Percentiles rank a stretch among this genome's conserved stretches.
phyloP scores from a whole-genome alignment of 2,113 vertebrate genomes.

The Garra rufa region DNA sequence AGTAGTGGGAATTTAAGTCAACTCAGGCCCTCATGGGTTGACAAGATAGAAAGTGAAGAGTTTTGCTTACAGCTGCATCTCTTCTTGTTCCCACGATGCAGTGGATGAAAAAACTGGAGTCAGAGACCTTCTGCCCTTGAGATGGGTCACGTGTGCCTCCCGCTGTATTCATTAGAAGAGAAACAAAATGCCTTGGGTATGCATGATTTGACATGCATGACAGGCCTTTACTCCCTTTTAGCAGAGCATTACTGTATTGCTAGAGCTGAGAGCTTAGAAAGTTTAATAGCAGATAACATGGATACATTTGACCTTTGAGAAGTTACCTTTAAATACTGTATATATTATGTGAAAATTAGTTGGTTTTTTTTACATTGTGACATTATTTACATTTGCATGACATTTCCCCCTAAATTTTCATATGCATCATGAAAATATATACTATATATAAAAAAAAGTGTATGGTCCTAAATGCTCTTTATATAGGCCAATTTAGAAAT shows the following conservation, averaged over 20 bases:
- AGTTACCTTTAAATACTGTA: no score
- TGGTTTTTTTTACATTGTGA: neutral
- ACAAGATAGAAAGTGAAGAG: neutral
- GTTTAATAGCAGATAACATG: neutral
- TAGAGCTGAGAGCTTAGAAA: neutral
- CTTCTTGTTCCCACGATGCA: constrained; percentile 53
- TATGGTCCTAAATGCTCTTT: no score
- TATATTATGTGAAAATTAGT: no score
- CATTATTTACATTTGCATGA: neutral
- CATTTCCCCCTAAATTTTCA: neutral
- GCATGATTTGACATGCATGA: neutral
- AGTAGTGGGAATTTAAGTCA: neutral
- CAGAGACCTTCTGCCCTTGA: constrained; percentile 49
- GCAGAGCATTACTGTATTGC: neutral
- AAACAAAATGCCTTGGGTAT: neutral
- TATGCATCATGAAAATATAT: no score
- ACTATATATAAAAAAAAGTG: no score
- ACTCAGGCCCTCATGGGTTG: neutral
- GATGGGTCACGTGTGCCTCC: constrained; percentile 51
- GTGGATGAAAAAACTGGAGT: constrained; percentile 19
- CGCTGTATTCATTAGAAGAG: neutral
- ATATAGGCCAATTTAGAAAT: neutral
- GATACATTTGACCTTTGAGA: neutral
- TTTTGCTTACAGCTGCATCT: constrained; percentile 1
- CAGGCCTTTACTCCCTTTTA: neutral